Conservation (phyloP, 92 coral and sea anemone species). For the Umimayanthus kanabou region DNA sequence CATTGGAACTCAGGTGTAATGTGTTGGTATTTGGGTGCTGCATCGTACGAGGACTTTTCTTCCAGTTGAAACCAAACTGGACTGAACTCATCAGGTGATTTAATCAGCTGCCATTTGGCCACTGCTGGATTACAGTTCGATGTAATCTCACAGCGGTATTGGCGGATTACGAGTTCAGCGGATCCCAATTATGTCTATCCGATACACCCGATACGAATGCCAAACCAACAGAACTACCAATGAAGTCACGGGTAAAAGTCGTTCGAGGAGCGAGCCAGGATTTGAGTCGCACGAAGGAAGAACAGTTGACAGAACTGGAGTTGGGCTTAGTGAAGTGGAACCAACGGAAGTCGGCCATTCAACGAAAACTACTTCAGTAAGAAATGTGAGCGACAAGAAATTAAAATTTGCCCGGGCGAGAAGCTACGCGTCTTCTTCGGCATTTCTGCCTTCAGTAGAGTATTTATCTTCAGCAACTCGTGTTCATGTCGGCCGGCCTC, state of each 20-base stretch:
- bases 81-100: slow-evolving; percentile 39
- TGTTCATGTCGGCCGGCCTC: slow-evolving; percentile 46
- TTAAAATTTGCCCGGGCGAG: slow-evolving; percentile 66
- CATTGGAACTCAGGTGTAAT: slow-evolving; percentile 46
- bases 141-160: slow-evolving; percentile 55
- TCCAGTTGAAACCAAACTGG: slow-evolving; percentile 56
- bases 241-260: slow-evolving; percentile 58
- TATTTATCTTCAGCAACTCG: slow-evolving; percentile 57
- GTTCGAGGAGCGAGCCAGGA: slow-evolving; percentile 69
- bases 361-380: slow-evolving; percentile 63
- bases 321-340: slow-evolving; percentile 75
- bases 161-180: slow-evolving; percentile 49
- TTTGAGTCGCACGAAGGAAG: slow-evolving; percentile 61
- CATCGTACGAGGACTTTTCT: slow-evolving; percentile 52
- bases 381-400: slow-evolving; percentile 71
- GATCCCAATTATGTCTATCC: slow-evolving; percentile 72
- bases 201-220: slow-evolving; percentile 67
- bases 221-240: slow-evolving; percentile 63
- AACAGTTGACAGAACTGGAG: slow-evolving; percentile 58
- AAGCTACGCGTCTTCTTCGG: slow-evolving; percentile 66
- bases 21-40: slow-evolving; percentile 73
- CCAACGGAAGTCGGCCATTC: slow-evolving; percentile 75
- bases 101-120: slow-evolving; percentile 31
- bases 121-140: slow-evolving; percentile 42
- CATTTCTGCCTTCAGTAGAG: slow-evolving; percentile 48